These are phyloP conservation scores for Pegoplata infirma DNA, from an alignment of 2,888 invertebrate species.

Conservation along the genomic window DNA sequence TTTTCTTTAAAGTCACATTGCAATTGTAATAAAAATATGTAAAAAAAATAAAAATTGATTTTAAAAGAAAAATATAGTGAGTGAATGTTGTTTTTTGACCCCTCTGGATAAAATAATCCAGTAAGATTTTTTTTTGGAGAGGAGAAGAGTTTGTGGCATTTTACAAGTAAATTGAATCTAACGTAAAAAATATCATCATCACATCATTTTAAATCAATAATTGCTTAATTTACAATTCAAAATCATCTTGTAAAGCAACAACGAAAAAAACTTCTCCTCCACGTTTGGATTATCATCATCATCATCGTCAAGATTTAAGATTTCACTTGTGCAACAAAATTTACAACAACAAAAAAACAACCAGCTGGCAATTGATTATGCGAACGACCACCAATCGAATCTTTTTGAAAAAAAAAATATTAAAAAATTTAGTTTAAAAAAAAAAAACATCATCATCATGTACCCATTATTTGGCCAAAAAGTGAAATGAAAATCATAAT, in stretches of 20 bases:
- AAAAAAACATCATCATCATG: constrained; percentile 2
- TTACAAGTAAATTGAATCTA: constrained; percentile 13
- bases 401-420: too few relatives aligned
- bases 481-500: constrained; percentile 34
- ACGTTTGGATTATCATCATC: constrained; percentile 9
- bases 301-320: too few relatives aligned
- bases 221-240: constrained; percentile 52
- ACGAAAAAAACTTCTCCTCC: background rate
- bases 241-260: constrained; percentile 24
- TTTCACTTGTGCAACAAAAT: constrained; percentile 39
- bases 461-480: constrained; percentile 9
- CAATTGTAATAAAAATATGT: background rate
- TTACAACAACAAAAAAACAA: too few relatives aligned
- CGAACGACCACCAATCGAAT: constrained; percentile 28
- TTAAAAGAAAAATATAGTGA: background rate
- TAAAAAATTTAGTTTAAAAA: constrained; percentile 8
- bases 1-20: constrained; percentile 44
- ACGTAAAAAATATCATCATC: background rate
- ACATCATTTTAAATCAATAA: constrained; percentile 32
- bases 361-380: constrained; percentile 38
- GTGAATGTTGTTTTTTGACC: background rate
- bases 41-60: too few relatives aligned
- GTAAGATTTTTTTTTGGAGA: background rate
- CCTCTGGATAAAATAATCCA: too few relatives aligned
- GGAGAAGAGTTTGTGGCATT: background rate